Percentiles rank a stretch among this genome's conserved stretches.
phyloP scores from a whole-genome alignment of 2,113 vertebrate genomes.

The Lophotis ruficrista region DNA sequence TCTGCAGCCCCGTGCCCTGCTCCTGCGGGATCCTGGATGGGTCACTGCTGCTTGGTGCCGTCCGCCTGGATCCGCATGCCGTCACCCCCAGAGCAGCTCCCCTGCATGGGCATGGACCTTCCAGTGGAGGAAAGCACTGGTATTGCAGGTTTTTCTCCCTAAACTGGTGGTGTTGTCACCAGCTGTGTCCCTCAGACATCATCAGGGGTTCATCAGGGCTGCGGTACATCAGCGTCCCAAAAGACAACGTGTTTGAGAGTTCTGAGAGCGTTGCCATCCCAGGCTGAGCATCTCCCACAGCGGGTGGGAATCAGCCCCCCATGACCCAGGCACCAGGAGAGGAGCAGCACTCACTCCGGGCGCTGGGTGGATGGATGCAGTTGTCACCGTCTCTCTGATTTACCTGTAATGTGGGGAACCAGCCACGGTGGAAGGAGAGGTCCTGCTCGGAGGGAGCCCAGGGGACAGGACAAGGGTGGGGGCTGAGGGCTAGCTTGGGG shows the following conservation, averaged over 20 bases:
- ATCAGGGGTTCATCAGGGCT: not conserved
- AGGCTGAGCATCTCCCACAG: not conserved
- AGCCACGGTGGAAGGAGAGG: not conserved
- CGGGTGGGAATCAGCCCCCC: not conserved
- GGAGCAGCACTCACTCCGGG: not conserved
- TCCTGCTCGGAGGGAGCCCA: not conserved
- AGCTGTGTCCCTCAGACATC: not conserved
- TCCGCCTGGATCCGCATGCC: fast-evolving
- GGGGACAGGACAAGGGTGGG: fast-evolving
- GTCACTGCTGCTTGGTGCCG: not conserved
- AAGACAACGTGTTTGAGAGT: too few species aligned
- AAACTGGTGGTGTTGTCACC: not conserved
- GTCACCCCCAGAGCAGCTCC: fast-evolving
- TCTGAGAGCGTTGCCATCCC: not conserved
- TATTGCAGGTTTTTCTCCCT: not conserved
- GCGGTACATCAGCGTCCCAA: not conserved
- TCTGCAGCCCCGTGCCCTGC: not conserved
- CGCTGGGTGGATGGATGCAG: not conserved
- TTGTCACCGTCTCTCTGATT: not conserved
- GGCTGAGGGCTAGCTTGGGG: too few species aligned
- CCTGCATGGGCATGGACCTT: fast-evolving
- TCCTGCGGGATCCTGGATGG: not conserved
- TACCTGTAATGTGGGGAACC: too few species aligned
- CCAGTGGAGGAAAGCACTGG: not conserved
- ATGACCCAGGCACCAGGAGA: not conserved